A percentile compares a stretch with the other conserved stretches of the same genome.
These are phyloP conservation scores for Mythimna vitellina DNA, from an alignment of 2,888 invertebrate genomes.

Conservation along the genomic window DNA sequence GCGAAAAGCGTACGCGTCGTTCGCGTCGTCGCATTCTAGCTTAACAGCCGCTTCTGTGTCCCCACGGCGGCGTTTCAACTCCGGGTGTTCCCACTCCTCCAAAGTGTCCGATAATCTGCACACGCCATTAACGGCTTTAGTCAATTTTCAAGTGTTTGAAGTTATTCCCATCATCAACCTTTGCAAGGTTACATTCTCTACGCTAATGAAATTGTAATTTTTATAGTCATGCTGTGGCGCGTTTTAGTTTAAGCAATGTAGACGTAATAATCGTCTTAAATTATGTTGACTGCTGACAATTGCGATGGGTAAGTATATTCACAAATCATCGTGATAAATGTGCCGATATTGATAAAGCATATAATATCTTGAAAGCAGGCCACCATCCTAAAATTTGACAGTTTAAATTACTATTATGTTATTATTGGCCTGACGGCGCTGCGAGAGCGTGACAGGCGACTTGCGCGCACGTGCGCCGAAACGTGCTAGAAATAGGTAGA, in stretches of 20 bases:
- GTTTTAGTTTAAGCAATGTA: slow-evolving; percentile 15
- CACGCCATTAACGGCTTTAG: slow-evolving; percentile 71
- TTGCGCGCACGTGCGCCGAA: slow-evolving; percentile 52
- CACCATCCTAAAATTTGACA: slow-evolving; percentile 6
- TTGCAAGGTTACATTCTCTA: slow-evolving; percentile 2
- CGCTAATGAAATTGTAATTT: slow-evolving; percentile 9
- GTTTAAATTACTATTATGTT: slow-evolving; percentile 35
- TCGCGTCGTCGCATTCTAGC: slow-evolving; percentile 93
- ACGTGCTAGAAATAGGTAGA: slow-evolving; percentile 61
- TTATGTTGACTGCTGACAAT: neutral
- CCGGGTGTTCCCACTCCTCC: slow-evolving; percentile 88
- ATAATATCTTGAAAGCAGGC: slow-evolving; percentile 11
- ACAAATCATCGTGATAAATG: slow-evolving; percentile 11
- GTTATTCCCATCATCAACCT: slow-evolving; percentile 9
- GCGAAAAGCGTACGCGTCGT: slow-evolving; percentile 93
- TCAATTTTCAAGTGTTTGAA: slow-evolving; percentile 36
- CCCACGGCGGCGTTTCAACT: slow-evolving; percentile 89
- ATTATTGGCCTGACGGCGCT: slow-evolving; percentile 37
- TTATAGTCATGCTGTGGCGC: slow-evolving; percentile 29
- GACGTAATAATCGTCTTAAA: neutral
- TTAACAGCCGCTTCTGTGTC: slow-evolving; percentile 92
- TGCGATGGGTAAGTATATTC: neutral
- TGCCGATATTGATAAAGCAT: neutral
- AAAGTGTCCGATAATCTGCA: slow-evolving; percentile 87
- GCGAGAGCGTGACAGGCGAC: slow-evolving; percentile 45